A percentile compares a stretch with the other conserved stretches of the same genome.
Conservation (phyloP, 2,113 vertebrate species). For the Phrynocephalus versicolor region DNA sequence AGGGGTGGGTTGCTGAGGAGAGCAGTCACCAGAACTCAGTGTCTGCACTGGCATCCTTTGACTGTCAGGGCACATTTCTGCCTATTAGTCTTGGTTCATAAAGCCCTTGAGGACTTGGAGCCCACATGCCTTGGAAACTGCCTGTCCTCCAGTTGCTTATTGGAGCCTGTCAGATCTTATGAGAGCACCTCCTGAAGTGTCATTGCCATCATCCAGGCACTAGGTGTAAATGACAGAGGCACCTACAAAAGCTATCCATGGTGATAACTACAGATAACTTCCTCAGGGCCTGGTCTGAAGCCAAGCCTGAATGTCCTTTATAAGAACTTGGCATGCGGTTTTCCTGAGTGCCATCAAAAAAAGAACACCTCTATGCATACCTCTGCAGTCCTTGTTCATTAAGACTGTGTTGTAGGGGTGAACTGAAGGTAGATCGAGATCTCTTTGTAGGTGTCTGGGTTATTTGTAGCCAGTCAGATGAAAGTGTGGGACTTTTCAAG, state of each 20-base stretch:
- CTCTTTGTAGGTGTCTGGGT: too few species aligned
- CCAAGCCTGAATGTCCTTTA: too few species aligned
- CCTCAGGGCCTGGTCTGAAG: background rate
- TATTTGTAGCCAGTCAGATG: too few species aligned
- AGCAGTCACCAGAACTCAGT: too few species aligned
- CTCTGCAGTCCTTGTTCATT: background rate
- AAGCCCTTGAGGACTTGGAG: background rate
- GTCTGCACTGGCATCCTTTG: background rate
- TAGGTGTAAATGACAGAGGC: background rate
- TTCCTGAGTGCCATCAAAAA: background rate
- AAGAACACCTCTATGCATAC: background rate
- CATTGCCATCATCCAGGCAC: background rate
- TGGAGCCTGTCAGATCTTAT: background rate
- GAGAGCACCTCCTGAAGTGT: background rate
- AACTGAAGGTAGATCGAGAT: too few species aligned
- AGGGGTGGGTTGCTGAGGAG: background rate
- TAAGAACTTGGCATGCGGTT: background rate
- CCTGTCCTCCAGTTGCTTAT: background rate
- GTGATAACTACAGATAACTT: background rate
- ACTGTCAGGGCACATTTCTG: background rate
- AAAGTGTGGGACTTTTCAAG: too few species aligned
- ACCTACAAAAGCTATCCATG: background rate
- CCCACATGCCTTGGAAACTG: background rate
- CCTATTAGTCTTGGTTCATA: background rate
- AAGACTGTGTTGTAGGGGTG: too few species aligned